Conservation (phyloP, 1,140 invertebrate species). For the Zaprionus tsacasi region DNA sequence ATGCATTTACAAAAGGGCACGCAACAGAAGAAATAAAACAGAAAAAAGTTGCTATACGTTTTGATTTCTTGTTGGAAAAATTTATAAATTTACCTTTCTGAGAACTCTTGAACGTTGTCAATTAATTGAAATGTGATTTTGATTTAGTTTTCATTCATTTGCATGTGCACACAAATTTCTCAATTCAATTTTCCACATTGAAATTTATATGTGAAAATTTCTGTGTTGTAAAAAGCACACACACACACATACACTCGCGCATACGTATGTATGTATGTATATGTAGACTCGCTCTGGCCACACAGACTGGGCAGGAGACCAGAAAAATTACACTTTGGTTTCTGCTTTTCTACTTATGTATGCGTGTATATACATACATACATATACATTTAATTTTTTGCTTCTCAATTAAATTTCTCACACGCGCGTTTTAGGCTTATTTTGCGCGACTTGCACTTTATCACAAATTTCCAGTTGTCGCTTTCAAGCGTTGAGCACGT, state of each 20-base stretch:
- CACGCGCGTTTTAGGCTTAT: conserved; percentile 70
- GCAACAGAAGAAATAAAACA: conserved; percentile 41
- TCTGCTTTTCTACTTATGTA: conserved; percentile 61
- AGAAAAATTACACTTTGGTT: conserved; percentile 63
- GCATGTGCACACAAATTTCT: conserved; percentile 31
- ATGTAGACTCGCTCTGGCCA: conserved; percentile 36
- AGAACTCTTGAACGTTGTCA: conserved; percentile 42
- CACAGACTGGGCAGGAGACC: conserved; percentile 39
- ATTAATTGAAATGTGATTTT: conserved; percentile 20
- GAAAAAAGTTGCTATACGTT: conserved; percentile 38
- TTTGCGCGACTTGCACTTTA: conserved; percentile 63
- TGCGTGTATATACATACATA: conserved; percentile 41
- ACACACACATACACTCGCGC: conserved; percentile 25
- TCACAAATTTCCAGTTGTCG: conserved; percentile 55
- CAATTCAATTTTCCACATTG: conserved; percentile 50
- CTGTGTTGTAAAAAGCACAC: conserved; percentile 46
- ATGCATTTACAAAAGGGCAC: conserved; percentile 39
- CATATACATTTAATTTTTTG: conserved; percentile 61
- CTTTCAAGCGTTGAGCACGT: conserved; percentile 47
- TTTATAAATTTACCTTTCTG: conserved; percentile 60
- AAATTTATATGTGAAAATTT: conserved; percentile 53
- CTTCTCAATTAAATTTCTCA: conserved; percentile 74
- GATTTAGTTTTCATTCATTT: conserved; percentile 59
- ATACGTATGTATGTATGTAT: conserved; percentile 15
- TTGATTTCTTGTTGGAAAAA: conserved; percentile 47